A percentile compares a stretch with the other conserved stretches of the same genome.
These are phyloP conservation scores for Anthopleura xanthogrammica DNA, from an alignment of 92 coral and sea anemone genomes.

Conservation along the genomic window DNA sequence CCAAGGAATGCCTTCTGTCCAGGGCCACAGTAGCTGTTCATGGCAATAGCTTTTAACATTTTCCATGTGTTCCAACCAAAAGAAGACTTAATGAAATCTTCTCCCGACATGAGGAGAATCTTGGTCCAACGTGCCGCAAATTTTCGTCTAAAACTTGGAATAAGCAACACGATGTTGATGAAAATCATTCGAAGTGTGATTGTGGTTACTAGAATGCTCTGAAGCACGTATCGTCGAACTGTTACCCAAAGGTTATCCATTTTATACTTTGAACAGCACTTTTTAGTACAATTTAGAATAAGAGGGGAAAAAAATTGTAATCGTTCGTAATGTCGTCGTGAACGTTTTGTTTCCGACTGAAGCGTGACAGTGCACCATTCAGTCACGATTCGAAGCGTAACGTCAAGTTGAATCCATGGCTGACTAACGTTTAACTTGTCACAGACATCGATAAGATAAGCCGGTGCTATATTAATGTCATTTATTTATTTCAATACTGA, in stretches of 20 bases:
- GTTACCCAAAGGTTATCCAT: conserved; percentile 2
- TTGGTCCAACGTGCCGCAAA: conserved; percentile 33
- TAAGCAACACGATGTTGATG: not conserved
- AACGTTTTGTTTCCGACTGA: too few species aligned
- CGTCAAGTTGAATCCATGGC: too few species aligned
- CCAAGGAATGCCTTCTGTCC: conserved; percentile 47
- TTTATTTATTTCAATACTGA: too few species aligned
- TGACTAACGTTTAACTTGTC: too few species aligned
- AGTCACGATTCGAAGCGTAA: too few species aligned
- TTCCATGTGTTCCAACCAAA: conserved; percentile 47
- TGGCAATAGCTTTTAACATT: conserved; percentile 30
- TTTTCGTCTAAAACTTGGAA: conserved; percentile 30
- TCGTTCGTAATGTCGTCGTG: too few species aligned
- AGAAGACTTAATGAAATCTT: conserved; percentile 46
- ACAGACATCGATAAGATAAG: too few species aligned
- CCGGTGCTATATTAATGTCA: too few species aligned
- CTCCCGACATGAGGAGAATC: conserved; percentile 42
- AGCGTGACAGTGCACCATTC: too few species aligned
- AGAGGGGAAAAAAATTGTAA: too few species aligned
- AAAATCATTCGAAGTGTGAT: not conserved
- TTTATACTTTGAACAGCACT: not conserved
- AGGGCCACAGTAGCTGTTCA: not conserved
- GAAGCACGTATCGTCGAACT: conserved; percentile 1
- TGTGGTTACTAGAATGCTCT: not conserved
- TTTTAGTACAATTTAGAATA: not conserved